phyloP scores from a whole-genome alignment of 2,797 vertebrate species.

The Bradypus variegatus region DNA sequence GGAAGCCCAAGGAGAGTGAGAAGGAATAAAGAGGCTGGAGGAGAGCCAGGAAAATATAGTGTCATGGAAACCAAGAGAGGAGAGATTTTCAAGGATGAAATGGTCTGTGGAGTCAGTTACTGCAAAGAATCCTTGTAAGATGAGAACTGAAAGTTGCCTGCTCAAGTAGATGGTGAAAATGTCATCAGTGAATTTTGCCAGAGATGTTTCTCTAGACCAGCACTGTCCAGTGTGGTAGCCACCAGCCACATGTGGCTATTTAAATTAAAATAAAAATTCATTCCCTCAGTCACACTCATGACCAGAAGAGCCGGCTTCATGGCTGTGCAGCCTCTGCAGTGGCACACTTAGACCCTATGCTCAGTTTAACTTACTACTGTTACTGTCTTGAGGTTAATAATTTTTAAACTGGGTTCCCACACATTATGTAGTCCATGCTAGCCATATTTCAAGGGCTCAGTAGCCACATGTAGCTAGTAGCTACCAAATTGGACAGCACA shows the following conservation, averaged over 20 bases:
- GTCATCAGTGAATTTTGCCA: neutral
- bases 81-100: neutral
- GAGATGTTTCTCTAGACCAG: neutral
- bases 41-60: neutral
- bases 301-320: neutral
- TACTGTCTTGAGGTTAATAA: neutral
- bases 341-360: neutral
- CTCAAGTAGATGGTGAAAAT: neutral
- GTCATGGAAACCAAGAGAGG: neutral
- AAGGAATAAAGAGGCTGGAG: neutral
- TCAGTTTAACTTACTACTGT: neutral
- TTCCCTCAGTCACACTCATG: neutral
- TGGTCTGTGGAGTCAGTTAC: neutral
- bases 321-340: neutral
- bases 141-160: neutral
- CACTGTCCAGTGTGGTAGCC: neutral
- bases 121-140: neutral
- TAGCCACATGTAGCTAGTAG: neutral
- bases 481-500: neutral
- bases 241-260: neutral
- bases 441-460: neutral
- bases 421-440: neutral
- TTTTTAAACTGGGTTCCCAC: neutral
- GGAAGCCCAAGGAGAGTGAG: neutral
- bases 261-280: neutral